A percentile compares a stretch with the other conserved stretches of the same genome.
Conservation (phyloP, 2,888 invertebrate species). For the Elegia similella region DNA sequence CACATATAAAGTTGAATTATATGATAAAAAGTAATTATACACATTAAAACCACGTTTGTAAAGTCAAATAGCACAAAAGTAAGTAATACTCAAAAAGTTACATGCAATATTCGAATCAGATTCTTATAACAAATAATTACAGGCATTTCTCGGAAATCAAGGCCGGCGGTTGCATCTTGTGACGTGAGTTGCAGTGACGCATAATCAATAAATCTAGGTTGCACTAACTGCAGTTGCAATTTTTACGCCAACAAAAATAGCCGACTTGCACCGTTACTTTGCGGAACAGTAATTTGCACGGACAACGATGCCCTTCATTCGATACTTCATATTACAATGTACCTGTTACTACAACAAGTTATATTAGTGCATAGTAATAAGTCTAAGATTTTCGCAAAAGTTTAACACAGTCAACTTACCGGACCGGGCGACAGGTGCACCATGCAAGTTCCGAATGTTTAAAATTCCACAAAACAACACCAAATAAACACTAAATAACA, state of each 20-base stretch:
- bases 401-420: slow-evolving; percentile 50
- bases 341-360: background rate
- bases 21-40: too few relatives aligned
- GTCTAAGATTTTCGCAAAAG: slow-evolving; percentile 20
- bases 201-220: slow-evolving; percentile 63
- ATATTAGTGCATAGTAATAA: background rate
- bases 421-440: slow-evolving; percentile 71
- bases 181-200: slow-evolving; percentile 22
- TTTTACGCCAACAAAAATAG: slow-evolving; percentile 24
- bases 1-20: too few relatives aligned
- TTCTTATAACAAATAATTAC: background rate
- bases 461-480: slow-evolving; percentile 31
- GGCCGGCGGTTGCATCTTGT: slow-evolving; percentile 7
- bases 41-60: too few relatives aligned
- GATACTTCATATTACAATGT: background rate
- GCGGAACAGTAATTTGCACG: background rate
- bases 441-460: slow-evolving; percentile 40
- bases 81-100: too few relatives aligned
- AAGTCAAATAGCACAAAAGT: too few relatives aligned
- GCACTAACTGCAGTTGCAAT: slow-evolving; percentile 51
- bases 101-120: background rate
- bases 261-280: slow-evolving; percentile 21
- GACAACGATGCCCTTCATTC: background rate
- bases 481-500: slow-evolving; percentile 28
- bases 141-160: background rate